Conservation (phyloP, 2,888 invertebrate species). For the Crematogaster levior region DNA sequence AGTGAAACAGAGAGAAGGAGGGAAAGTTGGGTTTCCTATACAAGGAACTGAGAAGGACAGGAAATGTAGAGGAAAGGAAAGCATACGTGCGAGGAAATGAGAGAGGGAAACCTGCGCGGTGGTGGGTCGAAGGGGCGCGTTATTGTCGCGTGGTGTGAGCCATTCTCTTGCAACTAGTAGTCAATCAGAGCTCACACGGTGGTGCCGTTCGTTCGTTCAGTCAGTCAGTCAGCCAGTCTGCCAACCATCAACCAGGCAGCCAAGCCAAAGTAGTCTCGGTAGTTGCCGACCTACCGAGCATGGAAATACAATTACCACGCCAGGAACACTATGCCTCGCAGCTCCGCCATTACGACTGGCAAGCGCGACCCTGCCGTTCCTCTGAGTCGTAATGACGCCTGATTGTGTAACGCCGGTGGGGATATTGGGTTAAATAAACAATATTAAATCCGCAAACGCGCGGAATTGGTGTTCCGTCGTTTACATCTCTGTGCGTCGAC, state of each 20-base stretch:
- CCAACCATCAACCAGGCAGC: conserved; percentile 49
- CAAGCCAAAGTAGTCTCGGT: conserved; percentile 66
- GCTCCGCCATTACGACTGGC: conserved; percentile 64
- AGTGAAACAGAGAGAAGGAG: conserved; percentile 11
- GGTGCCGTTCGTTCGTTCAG: conserved; percentile 48
- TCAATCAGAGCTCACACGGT: conserved; percentile 64
- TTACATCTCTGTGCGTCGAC: neutral
- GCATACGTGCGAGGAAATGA: conserved; percentile 6
- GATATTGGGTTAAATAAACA: conserved; percentile 85
- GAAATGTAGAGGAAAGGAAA: neutral
- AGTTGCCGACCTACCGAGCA: conserved; percentile 76
- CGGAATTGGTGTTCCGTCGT: conserved; percentile 63
- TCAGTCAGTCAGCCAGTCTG: conserved; percentile 70
- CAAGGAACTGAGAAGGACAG: neutral
- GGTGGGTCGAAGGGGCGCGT: conserved; percentile 56
- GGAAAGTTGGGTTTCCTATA: neutral
- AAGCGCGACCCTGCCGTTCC: conserved; percentile 54
- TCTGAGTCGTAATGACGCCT: conserved; percentile 82
- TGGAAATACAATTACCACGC: conserved; percentile 85
- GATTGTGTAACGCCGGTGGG: conserved; percentile 83
- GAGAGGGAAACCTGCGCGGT: conserved; percentile 26
- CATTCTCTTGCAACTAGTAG: conserved; percentile 72
- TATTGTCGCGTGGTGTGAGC: conserved; percentile 64
- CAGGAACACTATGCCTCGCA: conserved; percentile 74
- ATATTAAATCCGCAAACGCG: conserved; percentile 81